phyloP scores from a whole-genome alignment of 2,113 vertebrate species.

The Ageneiosus marmoratus region DNA sequence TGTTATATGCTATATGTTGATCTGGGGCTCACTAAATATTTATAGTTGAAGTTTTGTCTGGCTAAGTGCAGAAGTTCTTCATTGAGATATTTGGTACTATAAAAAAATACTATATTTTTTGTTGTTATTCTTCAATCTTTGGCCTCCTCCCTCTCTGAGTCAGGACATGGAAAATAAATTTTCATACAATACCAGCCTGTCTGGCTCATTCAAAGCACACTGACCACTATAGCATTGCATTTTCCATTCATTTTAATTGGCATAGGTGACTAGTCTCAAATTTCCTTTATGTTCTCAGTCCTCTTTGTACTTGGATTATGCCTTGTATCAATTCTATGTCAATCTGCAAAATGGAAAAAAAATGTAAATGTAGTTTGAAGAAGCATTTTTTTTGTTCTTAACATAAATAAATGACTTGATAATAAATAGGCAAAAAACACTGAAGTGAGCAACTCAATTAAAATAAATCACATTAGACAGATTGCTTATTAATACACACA shows the following conservation, averaged over 20 bases:
- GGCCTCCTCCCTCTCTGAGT: constrained; percentile 29
- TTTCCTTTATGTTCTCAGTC: constrained; percentile 29
- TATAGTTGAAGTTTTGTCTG: neutral
- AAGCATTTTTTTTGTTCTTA: too few relatives aligned
- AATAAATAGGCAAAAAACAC: too few relatives aligned
- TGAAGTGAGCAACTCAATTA: too few relatives aligned
- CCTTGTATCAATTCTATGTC: neutral
- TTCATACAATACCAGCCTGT: constrained; percentile 60
- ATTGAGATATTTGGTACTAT: neutral
- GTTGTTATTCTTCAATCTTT: constrained; percentile 14
- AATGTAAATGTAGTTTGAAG: neutral
- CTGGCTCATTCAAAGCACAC: constrained; percentile 62
- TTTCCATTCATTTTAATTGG: constrained; percentile 59
- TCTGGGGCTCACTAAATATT: too few relatives aligned
- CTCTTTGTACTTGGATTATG: neutral
- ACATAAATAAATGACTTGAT: too few relatives aligned
- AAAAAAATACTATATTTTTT: neutral
- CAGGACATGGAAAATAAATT: constrained; percentile 62
- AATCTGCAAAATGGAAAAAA: neutral
- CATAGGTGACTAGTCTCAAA: constrained; percentile 39
- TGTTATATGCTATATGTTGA: too few relatives aligned
- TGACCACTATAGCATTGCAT: constrained; percentile 55
- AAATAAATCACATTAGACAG: too few relatives aligned
- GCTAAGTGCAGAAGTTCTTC: constrained; percentile 5
- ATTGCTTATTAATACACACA: too few relatives aligned